These are phyloP conservation scores for Myanophis thanlyinensis DNA, from an alignment of 2,113 vertebrate species.

Conservation along the genomic window DNA sequence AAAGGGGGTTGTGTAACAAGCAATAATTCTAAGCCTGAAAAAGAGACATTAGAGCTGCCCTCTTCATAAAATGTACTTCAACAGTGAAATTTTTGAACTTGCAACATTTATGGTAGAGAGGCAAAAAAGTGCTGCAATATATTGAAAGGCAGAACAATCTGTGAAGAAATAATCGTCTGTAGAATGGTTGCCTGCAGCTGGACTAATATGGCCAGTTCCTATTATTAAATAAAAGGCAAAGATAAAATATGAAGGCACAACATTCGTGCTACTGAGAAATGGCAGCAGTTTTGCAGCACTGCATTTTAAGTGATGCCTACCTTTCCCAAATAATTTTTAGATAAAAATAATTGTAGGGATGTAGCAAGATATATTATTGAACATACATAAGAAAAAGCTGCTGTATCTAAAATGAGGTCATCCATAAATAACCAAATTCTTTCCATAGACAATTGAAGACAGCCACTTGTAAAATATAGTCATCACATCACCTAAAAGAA, in stretches of 20 bases:
- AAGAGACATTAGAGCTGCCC: slow-evolving; percentile 37
- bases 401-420: background rate
- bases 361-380: background rate
- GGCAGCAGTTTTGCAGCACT: background rate
- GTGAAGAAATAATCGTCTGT: background rate
- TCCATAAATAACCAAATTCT: background rate
- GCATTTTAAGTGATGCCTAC: background rate
- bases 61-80: background rate
- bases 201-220: background rate
- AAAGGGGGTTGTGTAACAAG: slow-evolving; percentile 23
- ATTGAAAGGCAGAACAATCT: background rate
- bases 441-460: background rate
- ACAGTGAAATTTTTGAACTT: background rate
- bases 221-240: background rate
- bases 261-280: background rate
- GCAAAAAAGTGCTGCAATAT: background rate
- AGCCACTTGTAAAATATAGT: background rate
- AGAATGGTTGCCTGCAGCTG: background rate
- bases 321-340: background rate
- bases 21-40: slow-evolving; percentile 55
- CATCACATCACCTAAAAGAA: background rate
- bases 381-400: background rate
- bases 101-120: background rate
- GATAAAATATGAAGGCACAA: background rate
- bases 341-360: background rate